Base-by-base conservation (phyloP, 2,113 vertebrate genomes). In the Arenaria interpres region DNA sequence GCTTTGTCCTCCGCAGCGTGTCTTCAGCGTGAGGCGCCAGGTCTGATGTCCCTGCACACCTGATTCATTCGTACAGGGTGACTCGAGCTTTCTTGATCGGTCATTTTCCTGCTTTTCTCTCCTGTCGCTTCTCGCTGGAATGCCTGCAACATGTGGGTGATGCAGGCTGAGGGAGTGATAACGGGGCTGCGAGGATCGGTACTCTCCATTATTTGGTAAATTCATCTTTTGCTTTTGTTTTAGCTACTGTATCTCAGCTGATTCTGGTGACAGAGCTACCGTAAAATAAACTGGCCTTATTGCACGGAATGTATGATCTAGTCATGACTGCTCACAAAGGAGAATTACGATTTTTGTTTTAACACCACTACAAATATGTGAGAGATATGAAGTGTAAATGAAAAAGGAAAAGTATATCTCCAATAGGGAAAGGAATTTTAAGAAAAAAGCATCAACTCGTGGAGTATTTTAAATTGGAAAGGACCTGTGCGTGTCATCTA, bases 371-470 rank as follows among this genome's bases (percentile, higher is more conserved):
- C 20, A 57, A 10, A 25, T 81, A 53, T 7, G 18, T 7, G 4
- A 12, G 48, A 75, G 11, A 27, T 14, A 28, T 56, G 33, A 53
- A 79, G 50, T 53, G 45, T 72, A 73, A 85, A 66, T 53, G 27
- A 14, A 50, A 62, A 82, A 82, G 20, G 35, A n/a, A 43, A 85
- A 50, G 10, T 46, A 1, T 30, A 18, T 54, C 30, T 77, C 30
- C 60, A 62, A 1, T 9, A 76, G 24, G 27, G 19, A 88, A 72
- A 57, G 21, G 35, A 62, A 35, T 71, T 95, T 54, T 9, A 78
- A 63, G 17, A 3, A 15, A 57, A 83, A 88, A 45, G 0, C 2
- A 3, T 54, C 1, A 4, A 63, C 51, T 39, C 1, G 1, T 22
- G 16, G 35, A 63, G 3, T 72, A 16, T 68, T 79, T 87, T 43